Evolutionary conservation across 1,140 invertebrate species (phyloP).

Genomic region (Penaeus japonicus): DNA sequence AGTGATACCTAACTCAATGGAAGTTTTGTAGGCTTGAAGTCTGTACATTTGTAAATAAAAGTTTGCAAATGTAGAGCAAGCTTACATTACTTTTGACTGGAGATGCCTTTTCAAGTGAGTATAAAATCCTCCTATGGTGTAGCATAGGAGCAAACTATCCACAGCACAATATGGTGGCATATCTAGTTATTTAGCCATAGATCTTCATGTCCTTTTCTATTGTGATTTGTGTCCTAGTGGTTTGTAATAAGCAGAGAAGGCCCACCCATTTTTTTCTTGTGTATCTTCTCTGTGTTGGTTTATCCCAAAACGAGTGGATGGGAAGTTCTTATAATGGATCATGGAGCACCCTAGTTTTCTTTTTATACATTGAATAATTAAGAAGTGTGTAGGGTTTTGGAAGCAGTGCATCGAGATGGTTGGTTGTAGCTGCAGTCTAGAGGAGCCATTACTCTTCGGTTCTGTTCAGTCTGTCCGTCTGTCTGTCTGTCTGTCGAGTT

Average conservation of each 20-base stretch:
- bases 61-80: slow-evolving; percentile 13
- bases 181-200: slow-evolving; percentile 39
- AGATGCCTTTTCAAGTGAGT: slow-evolving; percentile 40
- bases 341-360: background rate
- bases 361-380: background rate
- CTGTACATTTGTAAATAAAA: background rate
- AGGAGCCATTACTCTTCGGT: no score
- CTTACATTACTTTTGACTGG: slow-evolving; percentile 25
- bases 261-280: slow-evolving; percentile 23
- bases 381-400: background rate
- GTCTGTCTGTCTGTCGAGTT: background rate
- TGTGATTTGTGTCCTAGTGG: slow-evolving; percentile 35
- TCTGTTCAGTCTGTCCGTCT: background rate
- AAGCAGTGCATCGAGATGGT: slow-evolving; percentile 4
- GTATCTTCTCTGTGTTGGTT: slow-evolving; percentile 35
- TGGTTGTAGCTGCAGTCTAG: no score
- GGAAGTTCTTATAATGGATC: background rate
- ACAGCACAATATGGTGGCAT: slow-evolving; percentile 45
- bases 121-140: slow-evolving; percentile 23
- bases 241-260: slow-evolving; percentile 40
- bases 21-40: background rate
- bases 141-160: slow-evolving; percentile 20
- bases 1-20: background rate
- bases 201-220: slow-evolving; percentile 40
- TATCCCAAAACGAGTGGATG: slow-evolving; percentile 7